A percentile compares a stretch with the other conserved stretches of the same genome.
These are phyloP conservation scores for Tragelaphus eurycerus DNA, from an alignment of 2,797 vertebrate genomes.

Conservation along the genomic window DNA sequence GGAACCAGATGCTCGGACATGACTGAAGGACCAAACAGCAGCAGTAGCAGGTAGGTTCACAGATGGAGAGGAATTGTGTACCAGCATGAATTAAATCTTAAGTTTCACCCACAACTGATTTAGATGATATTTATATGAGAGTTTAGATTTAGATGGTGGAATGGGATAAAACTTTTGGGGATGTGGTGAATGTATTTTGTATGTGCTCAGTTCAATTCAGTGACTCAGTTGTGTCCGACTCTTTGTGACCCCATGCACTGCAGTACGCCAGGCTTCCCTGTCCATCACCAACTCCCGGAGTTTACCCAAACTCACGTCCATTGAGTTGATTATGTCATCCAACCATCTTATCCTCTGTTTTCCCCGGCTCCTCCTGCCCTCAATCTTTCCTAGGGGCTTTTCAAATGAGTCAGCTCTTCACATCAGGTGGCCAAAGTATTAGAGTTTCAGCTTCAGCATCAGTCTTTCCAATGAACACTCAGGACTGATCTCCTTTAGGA, in stretches of 20 bases:
- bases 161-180: neutral
- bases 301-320: neutral
- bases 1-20: neutral
- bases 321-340: neutral
- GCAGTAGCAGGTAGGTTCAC: neutral
- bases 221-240: fast-evolving
- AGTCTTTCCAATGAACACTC: neutral
- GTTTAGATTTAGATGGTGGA: neutral
- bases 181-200: neutral
- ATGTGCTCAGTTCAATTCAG: neutral
- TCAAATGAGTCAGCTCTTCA: fast-evolving
- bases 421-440: neutral
- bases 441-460: neutral
- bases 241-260: neutral
- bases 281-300: neutral
- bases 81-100: neutral
- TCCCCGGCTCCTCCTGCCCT: neutral
- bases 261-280: neutral
- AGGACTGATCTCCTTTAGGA: neutral
- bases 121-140: neutral
- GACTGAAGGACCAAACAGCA: neutral
- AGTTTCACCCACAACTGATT: neutral
- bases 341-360: fast-evolving
- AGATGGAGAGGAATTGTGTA: neutral
- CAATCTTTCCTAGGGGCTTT: neutral